Base-by-base conservation (phyloP, 1,140 invertebrate genomes). In the Venustaconcha ellipsiformis region DNA sequence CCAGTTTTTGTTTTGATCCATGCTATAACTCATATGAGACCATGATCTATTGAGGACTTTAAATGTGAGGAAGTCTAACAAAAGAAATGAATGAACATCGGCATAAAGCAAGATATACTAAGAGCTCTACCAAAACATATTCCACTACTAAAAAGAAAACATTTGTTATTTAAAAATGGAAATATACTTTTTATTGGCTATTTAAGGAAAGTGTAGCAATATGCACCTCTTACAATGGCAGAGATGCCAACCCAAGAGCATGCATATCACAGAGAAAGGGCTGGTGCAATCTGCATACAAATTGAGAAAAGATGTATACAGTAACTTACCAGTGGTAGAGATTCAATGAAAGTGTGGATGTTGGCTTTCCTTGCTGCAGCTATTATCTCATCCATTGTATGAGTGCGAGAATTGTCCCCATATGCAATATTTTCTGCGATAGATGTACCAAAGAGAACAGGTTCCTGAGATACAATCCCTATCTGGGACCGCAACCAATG, bases 401-500 rank as follows among this genome's bases (percentile, higher is more conserved):
- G 93, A 2, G 90, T 83, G 26, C 94, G 90, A 14, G 70, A 74
- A 85, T 95, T 95, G 84, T 95, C 94, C 23, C 96, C 96, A 86
- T 97, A 97, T 0, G 94, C 94, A 80, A 97, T 97, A 88, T 98
- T 98, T 84, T 97, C 95, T 0, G 92, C 92, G 76, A 97, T 96
- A 23, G 94, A 95, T 20, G 93, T 91, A 87, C 96, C 95, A 89
- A 97, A 97, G 1, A 98, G 91, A 60, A 96, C 94, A 0, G 96
- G 96, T 84, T 97, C 96, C 90, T 96, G 95, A 3, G 93, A 94
- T 0, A 95, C 94, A 62, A 95, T 92, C 17, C 94, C 94, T 68
- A 95, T 89, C 80, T 94, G 92, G 13, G 90, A 89, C 60, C 94
- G 90, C 14, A 92, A 76, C 86, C 90, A 91, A 6, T 87, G 81